phyloP scores from a whole-genome alignment of 2,113 vertebrate species.

The Arenaria interpres region DNA sequence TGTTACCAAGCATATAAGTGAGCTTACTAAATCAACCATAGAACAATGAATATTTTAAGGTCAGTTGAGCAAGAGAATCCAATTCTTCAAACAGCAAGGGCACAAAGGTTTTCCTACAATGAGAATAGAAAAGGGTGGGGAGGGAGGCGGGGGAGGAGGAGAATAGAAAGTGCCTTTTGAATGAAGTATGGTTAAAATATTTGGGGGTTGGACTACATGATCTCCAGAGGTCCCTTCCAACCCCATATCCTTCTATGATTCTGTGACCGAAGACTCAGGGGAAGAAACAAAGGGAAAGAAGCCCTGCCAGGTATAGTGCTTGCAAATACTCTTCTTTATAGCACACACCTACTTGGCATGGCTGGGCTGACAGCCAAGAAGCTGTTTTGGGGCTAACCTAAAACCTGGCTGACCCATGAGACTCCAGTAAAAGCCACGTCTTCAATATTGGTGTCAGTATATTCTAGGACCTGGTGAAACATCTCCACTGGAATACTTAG shows the following conservation, averaged over 20 bases:
- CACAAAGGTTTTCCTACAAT: background rate
- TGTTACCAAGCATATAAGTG: background rate
- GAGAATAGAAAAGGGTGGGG: background rate
- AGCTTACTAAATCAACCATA: background rate
- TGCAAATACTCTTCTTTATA: background rate
- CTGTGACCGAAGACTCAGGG: background rate
- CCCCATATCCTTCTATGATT: no score
- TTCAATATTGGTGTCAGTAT: background rate
- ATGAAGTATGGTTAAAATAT: background rate
- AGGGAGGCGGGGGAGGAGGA: no score
- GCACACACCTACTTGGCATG: no score
- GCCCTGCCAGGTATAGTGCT: background rate
- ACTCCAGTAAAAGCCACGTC: background rate
- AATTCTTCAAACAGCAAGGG: background rate
- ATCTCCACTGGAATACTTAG: background rate
- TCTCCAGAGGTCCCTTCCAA: no score
- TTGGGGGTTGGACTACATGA: background rate
- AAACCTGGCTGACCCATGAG: background rate
- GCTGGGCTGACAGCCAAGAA: background rate
- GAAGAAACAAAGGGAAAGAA: background rate
- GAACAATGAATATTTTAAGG: background rate
- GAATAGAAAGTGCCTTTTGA: background rate
- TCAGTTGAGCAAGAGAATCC: background rate
- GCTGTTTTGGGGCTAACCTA: background rate
- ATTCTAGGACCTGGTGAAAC: background rate